A percentile compares a stretch with the other conserved stretches of the same genome.
phyloP scores from a whole-genome alignment of 2,888 invertebrate species.

The Shargacucullia verbasci region DNA sequence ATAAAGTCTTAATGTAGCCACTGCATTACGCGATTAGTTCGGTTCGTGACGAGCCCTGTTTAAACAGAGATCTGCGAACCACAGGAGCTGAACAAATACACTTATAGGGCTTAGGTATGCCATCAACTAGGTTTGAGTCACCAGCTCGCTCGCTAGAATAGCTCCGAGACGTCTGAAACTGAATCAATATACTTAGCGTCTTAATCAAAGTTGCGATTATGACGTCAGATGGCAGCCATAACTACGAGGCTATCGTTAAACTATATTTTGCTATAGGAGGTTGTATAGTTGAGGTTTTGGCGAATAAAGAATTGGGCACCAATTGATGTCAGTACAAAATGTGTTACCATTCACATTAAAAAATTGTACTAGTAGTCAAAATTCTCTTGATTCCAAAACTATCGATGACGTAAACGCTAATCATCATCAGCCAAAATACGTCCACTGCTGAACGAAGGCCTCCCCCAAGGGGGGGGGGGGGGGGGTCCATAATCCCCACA shows the following conservation, averaged over 20 bases:
- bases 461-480: too few species aligned
- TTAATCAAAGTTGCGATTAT: too few species aligned
- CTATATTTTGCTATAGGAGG: too few species aligned
- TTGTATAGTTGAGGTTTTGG: too few species aligned
- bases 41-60: constrained; percentile 57
- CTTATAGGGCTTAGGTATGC: constrained; percentile 12
- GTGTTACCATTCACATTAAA: background rate
- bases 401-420: too few species aligned
- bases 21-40: constrained; percentile 69
- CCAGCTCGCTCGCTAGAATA: constrained; percentile 8
- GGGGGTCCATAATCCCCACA: too few species aligned
- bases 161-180: constrained; percentile 16
- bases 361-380: background rate
- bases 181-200: constrained; percentile 20
- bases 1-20: constrained; percentile 6
- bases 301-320: too few species aligned
- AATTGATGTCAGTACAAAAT: too few species aligned
- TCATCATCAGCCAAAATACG: too few species aligned
- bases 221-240: too few species aligned
- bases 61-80: constrained; percentile 56
- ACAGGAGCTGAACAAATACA: constrained; percentile 47
- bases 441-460: too few species aligned
- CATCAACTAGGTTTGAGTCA: constrained; percentile 30
- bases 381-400: background rate
- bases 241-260: too few species aligned